Evolutionary conservation across 1,140 invertebrate species (phyloP), one percentile per base, ranked within the genome.

Genomic region (Leptinotarsa lineolata): DNA sequence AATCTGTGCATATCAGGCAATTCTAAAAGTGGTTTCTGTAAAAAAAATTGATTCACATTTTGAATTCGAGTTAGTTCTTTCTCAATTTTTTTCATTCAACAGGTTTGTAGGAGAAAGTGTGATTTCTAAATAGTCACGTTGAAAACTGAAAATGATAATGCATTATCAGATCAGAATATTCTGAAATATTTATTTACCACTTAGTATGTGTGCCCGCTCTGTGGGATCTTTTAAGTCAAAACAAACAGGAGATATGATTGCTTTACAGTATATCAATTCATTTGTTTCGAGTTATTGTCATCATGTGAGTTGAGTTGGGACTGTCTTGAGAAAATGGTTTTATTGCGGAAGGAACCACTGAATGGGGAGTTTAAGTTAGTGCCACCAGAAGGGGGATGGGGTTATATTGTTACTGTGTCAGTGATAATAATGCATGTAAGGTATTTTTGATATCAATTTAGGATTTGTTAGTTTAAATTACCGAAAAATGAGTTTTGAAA

Each of bases 301-400:
- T 18, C 48, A 15, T 54, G n/a, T 54, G 48, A 54, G 48, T 54
- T 15, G 48, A 54, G 13, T 54, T 54, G 16, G 4, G 16, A 18
- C 15, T 54, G 2, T 39, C 30, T 39, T 39, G 30, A 39, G 30
- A 39, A 39, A 11, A 39, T 39, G 30, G 30, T 2, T n/a, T n/a
- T n/a, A 11, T 39, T 39, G 30, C 8, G 8, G 30, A n/a, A 54
- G 15, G 48, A 54, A 54, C 4, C 48, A 13, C 0, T 54, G 48
- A n/a, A 54, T 11, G 48, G 48, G n/a, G 16, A 54, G 48, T 54
- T 54, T 0, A 63, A 63, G 20, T 21, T 63, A 6, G 80, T 79
- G 64, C 80, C 90, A 11, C 91, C 91, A 0, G 88, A 92, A 76
- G 90, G 90, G 46, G 87, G 87, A 24, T 91, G 89, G 88, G 90